Percentiles rank a stretch among this genome's conserved stretches.
Evolutionary conservation across 2,888 invertebrate species (phyloP).

Genomic region (Scrobipalpa costella): DNA sequence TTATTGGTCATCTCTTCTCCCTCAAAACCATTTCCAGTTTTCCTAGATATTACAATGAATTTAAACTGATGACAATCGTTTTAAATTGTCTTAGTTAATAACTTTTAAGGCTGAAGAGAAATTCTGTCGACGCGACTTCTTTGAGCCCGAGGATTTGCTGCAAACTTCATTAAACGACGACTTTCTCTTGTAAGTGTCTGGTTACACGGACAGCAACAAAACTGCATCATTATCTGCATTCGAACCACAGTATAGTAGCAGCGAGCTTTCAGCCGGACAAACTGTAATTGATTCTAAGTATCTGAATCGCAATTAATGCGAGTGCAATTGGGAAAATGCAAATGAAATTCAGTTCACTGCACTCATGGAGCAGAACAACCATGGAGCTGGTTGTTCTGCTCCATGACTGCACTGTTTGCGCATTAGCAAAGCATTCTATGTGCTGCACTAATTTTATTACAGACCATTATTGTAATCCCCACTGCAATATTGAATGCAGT

Average conservation of each 20-base stretch:
- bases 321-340: background rate
- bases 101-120: constrained; percentile 18
- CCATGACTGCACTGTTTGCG: background rate
- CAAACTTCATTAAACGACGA: constrained; percentile 23
- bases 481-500: background rate
- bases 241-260: no score
- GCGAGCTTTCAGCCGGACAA: background rate
- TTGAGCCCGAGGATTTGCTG: constrained; percentile 23
- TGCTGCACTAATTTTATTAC: background rate
- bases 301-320: background rate
- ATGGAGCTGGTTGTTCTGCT: no score
- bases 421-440: background rate
- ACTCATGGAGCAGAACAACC: no score
- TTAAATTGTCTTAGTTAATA: constrained; percentile 22
- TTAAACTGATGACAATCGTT: constrained; percentile 9
- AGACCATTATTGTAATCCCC: background rate
- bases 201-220: constrained; percentile 3
- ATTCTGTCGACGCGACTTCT: constrained; percentile 20
- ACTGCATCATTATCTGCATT: background rate
- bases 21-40: background rate
- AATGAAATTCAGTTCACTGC: background rate
- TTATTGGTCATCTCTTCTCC: constrained; percentile 1
- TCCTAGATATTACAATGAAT: background rate
- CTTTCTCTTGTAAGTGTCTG: constrained; percentile 19
- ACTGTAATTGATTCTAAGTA: background rate